These are phyloP conservation scores for Artibeus lituratus DNA, from an alignment of 2,797 vertebrate genomes.

Conservation along the genomic window DNA sequence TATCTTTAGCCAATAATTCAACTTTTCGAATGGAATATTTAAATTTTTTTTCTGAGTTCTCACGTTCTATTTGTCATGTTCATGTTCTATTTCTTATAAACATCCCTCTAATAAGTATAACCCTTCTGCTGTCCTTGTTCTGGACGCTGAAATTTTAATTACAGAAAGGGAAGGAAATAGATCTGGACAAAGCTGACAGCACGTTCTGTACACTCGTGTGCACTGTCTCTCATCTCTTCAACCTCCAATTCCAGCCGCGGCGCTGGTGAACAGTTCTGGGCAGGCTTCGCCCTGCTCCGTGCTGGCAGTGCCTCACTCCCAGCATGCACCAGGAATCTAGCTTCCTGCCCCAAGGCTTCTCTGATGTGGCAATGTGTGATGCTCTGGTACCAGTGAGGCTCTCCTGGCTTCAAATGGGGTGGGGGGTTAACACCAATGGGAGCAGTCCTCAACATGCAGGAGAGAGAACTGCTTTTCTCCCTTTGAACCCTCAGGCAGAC, in stretches of 20 bases:
- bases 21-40: not conserved
- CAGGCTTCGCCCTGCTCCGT: not conserved
- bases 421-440: not conserved
- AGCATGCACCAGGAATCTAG: not conserved
- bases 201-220: not conserved
- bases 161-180: not conserved
- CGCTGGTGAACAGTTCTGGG: not conserved
- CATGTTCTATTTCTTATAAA: not conserved
- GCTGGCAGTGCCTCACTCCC: not conserved
- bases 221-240: not conserved
- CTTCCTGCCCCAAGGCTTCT: not conserved
- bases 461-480: not conserved
- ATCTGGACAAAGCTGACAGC: not conserved
- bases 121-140: not conserved
- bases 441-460: not conserved
- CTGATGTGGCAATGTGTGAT: not conserved
- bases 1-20: not conserved
- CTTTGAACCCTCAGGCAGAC: not conserved
- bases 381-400: not conserved
- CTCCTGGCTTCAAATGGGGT: not conserved
- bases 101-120: not conserved
- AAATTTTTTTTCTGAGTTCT: constrained; percentile 28
- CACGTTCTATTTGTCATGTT: not conserved
- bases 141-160: not conserved
- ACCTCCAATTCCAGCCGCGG: not conserved